Evolutionary conservation across 2,113 vertebrate species (phyloP), one percentile per base, ranked within the genome.

Genomic region (Xiphophorus hellerii): DNA sequence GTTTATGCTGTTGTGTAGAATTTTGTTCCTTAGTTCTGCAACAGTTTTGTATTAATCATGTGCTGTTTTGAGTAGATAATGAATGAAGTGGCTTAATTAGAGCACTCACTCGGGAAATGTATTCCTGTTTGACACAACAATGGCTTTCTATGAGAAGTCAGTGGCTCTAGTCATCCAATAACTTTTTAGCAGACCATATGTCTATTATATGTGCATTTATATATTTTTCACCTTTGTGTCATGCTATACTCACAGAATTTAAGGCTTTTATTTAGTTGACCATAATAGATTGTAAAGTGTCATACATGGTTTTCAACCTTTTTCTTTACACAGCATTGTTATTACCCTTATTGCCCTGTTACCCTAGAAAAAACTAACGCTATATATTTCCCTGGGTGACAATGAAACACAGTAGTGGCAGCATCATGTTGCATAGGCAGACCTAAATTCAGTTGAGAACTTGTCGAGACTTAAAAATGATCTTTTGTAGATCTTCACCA

Each of bases 71-170:
- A 48, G 44, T 48, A 68, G 22, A 62, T 67, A 30, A 69, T 9
- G 7, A 58, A 58, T 58, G 8, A 22, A 58, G 6, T 25, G 51
- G 51, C 51, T 25, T 25, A 58, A 76, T 20, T 48, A 48, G 44
- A 48, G 44, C 15, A 65, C 82, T 86, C 74, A 89, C 78, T 81
- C 77, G 51, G 76, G 42, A 76, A 78, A 74, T 74, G 69, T 78
- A 73, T 58, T 2, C 51, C 28, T 30, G 71, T 75, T 70, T 74
- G 69, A 80, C 74, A 73, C 60, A 62, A 74, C 78, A 84, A 81
- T 70, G 84, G 76, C 64, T 35, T 33, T 77, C 33, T 28, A 60
- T 82, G 71, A 76, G 14, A 48, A 48, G 71, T 84, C 63, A 66
- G 54, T 69, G 33, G 51, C 76, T 69, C 84, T 78, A 33, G 39